These are phyloP conservation scores for Peucedramus taeniatus DNA, from an alignment of 2,113 vertebrate species.

Conservation along the genomic window DNA sequence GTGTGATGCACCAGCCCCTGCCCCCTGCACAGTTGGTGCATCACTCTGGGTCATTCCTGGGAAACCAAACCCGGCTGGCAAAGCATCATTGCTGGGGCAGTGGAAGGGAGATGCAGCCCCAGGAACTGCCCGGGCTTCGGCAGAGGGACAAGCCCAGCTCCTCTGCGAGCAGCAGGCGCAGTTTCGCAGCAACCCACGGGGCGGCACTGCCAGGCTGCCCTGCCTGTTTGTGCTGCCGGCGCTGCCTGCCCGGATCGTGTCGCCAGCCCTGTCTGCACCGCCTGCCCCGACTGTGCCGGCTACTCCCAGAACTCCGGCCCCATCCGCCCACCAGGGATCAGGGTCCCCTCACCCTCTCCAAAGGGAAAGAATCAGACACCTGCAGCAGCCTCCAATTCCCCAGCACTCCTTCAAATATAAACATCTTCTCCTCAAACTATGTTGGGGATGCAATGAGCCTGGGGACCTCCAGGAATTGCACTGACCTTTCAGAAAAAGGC, in stretches of 20 bases:
- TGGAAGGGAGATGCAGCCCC: fast-evolving
- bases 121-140: neutral
- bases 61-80: neutral
- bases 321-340: fast-evolving
- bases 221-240: neutral
- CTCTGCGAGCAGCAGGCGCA: neutral
- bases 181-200: neutral
- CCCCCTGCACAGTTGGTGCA: neutral
- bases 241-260: fast-evolving
- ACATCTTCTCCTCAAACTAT: neutral
- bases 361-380: neutral
- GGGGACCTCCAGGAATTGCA: neutral
- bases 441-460: fast-evolving
- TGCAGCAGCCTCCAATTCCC: neutral
- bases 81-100: neutral
- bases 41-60: neutral
- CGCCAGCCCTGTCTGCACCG: neutral
- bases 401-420: neutral
- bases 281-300: neutral
- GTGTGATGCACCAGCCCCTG: neutral
- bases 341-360: fast-evolving
- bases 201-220: conserved; percentile 33
- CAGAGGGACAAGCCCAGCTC: neutral
- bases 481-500: neutral
- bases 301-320: neutral